These are phyloP conservation scores for Caenorhabditis zanzibari DNA, from an alignment of 2,888 invertebrate genomes.

Conservation along the genomic window DNA sequence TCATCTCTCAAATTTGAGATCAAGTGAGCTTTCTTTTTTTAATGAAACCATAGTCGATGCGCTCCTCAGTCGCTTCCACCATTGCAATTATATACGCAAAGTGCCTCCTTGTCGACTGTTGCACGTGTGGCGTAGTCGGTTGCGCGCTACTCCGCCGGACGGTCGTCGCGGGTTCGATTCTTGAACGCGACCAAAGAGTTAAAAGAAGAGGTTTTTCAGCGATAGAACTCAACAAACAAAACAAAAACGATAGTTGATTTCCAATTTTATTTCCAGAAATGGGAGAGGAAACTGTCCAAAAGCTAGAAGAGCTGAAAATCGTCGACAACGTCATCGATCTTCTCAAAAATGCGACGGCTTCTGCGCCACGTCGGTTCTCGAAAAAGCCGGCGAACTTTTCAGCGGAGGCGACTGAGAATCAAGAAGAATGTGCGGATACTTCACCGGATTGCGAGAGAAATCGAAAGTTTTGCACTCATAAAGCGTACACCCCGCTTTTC, in stretches of 20 bases:
- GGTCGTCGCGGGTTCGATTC: too few species aligned
- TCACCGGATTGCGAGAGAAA: constrained; percentile 54
- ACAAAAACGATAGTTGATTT: too few species aligned
- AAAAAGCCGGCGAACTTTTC: background rate
- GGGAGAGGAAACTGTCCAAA: constrained; percentile 50
- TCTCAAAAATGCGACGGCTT: constrained; percentile 13
- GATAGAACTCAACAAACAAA: too few species aligned
- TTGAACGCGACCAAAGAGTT: too few species aligned
- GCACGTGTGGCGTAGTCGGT: too few species aligned
- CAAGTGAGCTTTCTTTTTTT: constrained; percentile 14
- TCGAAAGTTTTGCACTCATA: constrained; percentile 45
- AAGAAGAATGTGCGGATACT: constrained; percentile 46
- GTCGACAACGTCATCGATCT: constrained; percentile 51
- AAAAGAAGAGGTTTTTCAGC: too few species aligned
- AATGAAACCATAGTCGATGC: too few species aligned
- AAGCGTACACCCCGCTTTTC: constrained; percentile 38
- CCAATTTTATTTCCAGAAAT: constrained; percentile 50
- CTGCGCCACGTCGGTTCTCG: constrained; percentile 12
- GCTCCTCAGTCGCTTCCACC: too few species aligned
- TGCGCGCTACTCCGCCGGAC: too few species aligned
- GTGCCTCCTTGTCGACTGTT: too few species aligned
- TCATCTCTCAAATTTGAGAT: constrained; percentile 30
- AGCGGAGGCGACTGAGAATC: constrained; percentile 7
- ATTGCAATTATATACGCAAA: too few species aligned
- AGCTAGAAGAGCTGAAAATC: constrained; percentile 53